A percentile compares a stretch with the other conserved stretches of the same genome.
Conservation (phyloP, 2,888 invertebrate genomes). For the Papilio demoleus region DNA sequence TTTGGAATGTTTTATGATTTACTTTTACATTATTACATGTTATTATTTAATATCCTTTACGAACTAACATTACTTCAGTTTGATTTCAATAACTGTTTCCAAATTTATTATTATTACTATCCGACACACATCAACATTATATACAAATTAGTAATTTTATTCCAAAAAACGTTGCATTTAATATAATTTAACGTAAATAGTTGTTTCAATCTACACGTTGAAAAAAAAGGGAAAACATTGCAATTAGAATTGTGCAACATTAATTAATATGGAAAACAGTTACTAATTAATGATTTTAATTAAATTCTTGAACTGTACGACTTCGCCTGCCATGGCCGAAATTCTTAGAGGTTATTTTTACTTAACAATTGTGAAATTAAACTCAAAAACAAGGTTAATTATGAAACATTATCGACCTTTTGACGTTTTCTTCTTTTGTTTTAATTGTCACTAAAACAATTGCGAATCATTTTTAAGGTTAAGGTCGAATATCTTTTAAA, state of each 20-base stretch:
- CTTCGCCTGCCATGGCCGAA: conserved; percentile 5
- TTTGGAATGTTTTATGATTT: conserved; percentile 68
- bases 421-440: conserved; percentile 17
- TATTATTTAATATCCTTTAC: conserved; percentile 46
- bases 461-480: neutral
- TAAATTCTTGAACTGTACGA: neutral
- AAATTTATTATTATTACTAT: neutral
- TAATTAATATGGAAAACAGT: conserved; percentile 3
- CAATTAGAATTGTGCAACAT: conserved; percentile 14
- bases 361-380: conserved; percentile 9
- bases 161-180: neutral
- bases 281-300: conserved; percentile 11
- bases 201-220: conserved; percentile 28
- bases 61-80: neutral
- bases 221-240: conserved; percentile 1
- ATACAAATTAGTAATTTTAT: neutral
- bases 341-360: conserved; percentile 14
- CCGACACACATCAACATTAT: neutral
- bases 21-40: conserved; percentile 57
- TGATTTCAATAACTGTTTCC: neutral
- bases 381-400: conserved; percentile 17
- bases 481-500: neutral
- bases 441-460: neutral
- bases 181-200: neutral
- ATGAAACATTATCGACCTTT: conserved; percentile 5